These are phyloP conservation scores for Cheilosia scutellata DNA, from an alignment of 2,888 invertebrate genomes.

Conservation along the genomic window DNA sequence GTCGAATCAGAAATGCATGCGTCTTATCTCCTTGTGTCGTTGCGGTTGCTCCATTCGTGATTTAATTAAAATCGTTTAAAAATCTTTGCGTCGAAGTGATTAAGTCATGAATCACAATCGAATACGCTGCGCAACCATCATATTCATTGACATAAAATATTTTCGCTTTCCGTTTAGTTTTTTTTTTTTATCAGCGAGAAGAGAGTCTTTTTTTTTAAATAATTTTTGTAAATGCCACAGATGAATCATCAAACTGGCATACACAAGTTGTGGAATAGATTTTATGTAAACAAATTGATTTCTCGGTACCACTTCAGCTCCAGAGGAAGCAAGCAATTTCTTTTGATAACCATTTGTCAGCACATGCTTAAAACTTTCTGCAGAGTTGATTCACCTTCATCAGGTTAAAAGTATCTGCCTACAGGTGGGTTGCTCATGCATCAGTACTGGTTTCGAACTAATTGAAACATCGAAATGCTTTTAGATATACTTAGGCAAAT, in stretches of 20 bases:
- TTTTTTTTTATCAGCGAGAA: conserved; percentile 87
- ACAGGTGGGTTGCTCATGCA: background rate
- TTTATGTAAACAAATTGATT: conserved; percentile 59
- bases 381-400: conserved; percentile 20
- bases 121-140: conserved; percentile 7
- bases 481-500: background rate
- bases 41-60: conserved; percentile 19
- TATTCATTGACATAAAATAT: conserved; percentile 24
- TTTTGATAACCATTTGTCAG: background rate
- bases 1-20: conserved; percentile 17
- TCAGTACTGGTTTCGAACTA: background rate
- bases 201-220: conserved; percentile 16
- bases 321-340: conserved; percentile 9
- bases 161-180: conserved; percentile 56
- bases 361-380: background rate
- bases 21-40: conserved; percentile 32
- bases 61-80: conserved; percentile 29
- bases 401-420: background rate
- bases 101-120: conserved; percentile 46
- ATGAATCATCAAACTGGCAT: conserved; percentile 37
- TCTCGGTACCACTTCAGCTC: conserved; percentile 31
- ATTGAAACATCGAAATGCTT: conserved; percentile 3
- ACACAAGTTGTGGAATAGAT: conserved; percentile 30
- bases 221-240: conserved; percentile 33
- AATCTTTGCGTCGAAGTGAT: conserved; percentile 33